Percentiles rank a stretch among this genome's conserved stretches.
Evolutionary conservation across 1,140 invertebrate genomes (phyloP).

Genomic region (Melanaphis sacchari): DNA sequence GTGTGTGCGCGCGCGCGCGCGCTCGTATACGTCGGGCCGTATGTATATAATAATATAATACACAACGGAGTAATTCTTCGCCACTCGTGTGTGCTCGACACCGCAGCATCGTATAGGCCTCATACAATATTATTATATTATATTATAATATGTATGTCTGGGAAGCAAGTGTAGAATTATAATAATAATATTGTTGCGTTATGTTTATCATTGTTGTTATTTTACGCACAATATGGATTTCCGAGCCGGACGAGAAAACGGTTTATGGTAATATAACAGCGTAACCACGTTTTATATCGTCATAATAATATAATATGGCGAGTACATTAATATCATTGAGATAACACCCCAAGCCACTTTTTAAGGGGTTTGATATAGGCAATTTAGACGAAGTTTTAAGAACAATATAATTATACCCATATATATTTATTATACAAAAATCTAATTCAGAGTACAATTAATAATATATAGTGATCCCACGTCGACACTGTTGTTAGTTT

Average conservation of each 20-base stretch:
- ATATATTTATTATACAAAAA: too few species aligned
- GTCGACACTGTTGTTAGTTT: background rate
- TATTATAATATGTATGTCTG: background rate
- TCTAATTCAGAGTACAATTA: too few species aligned
- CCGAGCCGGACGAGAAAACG: background rate
- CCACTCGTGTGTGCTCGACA: background rate
- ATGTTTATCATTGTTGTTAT: background rate
- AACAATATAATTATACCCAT: too few species aligned
- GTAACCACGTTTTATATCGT: background rate
- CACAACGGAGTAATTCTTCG: constrained; percentile 1
- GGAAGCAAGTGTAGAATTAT: background rate
- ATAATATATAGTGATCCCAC: background rate
- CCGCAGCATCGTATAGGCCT: background rate
- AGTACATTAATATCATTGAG: too few species aligned
- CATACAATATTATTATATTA: background rate
- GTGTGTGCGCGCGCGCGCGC: background rate
- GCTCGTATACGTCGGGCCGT: background rate
- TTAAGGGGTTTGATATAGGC: background rate
- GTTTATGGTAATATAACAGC: background rate
- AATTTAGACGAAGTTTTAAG: background rate
- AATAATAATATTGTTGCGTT: background rate
- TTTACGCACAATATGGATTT: background rate
- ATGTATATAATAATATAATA: background rate
- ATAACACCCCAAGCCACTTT: background rate
- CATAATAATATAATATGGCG: background rate